Base-by-base conservation (phyloP, 2,797 vertebrate species). In the Rhinogobio ventralis region DNA sequence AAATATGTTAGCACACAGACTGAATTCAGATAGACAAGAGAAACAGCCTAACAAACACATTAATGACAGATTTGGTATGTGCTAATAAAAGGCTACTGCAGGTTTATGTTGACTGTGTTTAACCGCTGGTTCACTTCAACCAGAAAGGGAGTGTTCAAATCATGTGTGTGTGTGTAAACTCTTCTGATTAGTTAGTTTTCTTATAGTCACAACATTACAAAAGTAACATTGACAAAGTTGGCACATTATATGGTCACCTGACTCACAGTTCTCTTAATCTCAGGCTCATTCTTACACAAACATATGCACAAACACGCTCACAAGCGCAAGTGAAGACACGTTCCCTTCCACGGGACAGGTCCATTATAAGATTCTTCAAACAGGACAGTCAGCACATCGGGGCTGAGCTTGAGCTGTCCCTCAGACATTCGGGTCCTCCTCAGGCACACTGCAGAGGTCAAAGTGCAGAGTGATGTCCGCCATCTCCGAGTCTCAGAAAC, bases 191-290 rank as follows among this genome's bases (percentile, higher is more conserved):
- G 11, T 81, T 73, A 72, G 45, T 80, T 67, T 71, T 76, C 64
- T 57, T 69, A 68, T 55, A 75, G 45, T 75, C 39, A 74, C 45
- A 73, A 69, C 30, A 71, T 77, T 68, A 69, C 67, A 64, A 83
- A 69, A 67, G 81, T 83, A 77, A 79, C 81, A 79, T 87, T 85
- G 64, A 83, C 67, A 83, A 85, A 76, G 81, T 84, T 87, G 87
- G 74, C 81, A 86, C 72, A 74, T 83, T 36, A 72, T 60, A 81
- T 23, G 17, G 20, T 60, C 68, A 78, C 69, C 55, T 55, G 60
- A 46, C 81, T 45, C 62, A 72, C 81, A 79, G 28, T 67, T 67
- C 53, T 42, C 36, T 79, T 79, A 71, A 67, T 67, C 42, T 71
- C 25, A 14, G 30, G 46, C 45, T 77, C 23, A 80, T 57, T 80